These are phyloP conservation scores for Scaptomyza pallida DNA, from an alignment of 1,140 invertebrate species.

Conservation along the genomic window DNA sequence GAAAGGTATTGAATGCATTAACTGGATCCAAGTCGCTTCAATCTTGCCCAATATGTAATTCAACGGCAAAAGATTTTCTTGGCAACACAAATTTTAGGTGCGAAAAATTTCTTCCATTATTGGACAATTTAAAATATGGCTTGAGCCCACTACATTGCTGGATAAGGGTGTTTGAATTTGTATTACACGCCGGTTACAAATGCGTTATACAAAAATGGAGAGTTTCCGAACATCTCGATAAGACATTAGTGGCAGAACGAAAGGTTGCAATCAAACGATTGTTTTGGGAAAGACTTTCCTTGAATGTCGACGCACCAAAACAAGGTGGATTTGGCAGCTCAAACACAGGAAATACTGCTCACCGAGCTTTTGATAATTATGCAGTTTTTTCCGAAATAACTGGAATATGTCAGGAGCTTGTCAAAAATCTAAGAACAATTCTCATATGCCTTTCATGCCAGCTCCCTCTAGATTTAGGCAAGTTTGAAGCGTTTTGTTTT, in stretches of 20 bases:
- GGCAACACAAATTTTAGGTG: no score
- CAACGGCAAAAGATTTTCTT: no score
- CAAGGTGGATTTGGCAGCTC: slow-evolving; percentile 1
- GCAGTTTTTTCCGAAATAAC: slow-evolving; percentile 7
- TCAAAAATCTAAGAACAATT: slow-evolving; percentile 2
- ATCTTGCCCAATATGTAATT: no score
- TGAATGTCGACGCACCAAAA: slow-evolving; percentile 13
- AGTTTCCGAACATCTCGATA: background rate
- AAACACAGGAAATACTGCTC: slow-evolving; percentile 8
- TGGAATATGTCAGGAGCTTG: background rate
- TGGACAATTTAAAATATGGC: no score
- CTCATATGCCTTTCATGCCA: background rate
- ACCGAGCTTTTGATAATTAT: slow-evolving; percentile 7
- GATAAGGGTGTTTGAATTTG: no score
- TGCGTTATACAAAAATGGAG: background rate
- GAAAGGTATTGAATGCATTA: no score
- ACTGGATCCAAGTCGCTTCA: no score
- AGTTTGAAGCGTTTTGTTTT: no score
- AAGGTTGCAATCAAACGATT: slow-evolving; percentile 5
- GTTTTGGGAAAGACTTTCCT: slow-evolving; percentile 16
- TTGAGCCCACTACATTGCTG: no score
- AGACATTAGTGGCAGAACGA: slow-evolving; percentile 4
- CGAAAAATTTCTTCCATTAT: no score
- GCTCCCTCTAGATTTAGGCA: background rate
- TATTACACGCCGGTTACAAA: no score